These are phyloP conservation scores for Drymonia ruficornis DNA, from an alignment of 2,888 invertebrate species.

Conservation along the genomic window DNA sequence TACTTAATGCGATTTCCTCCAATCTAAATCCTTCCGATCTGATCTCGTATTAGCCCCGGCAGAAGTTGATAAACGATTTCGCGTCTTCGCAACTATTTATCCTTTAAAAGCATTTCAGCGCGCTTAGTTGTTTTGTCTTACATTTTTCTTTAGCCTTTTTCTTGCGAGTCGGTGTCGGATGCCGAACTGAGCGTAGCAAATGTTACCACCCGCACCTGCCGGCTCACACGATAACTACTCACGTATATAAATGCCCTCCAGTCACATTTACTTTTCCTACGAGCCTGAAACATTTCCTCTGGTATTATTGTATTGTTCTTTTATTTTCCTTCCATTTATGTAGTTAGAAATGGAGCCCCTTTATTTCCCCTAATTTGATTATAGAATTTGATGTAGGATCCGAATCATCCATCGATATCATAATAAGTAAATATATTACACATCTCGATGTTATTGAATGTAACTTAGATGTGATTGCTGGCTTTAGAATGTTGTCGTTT, in stretches of 20 bases:
- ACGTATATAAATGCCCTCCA: constrained; percentile 61
- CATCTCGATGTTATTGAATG: background rate
- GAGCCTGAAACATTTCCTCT: constrained; percentile 48
- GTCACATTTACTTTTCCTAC: constrained; percentile 62
- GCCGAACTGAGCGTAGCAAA: constrained; percentile 34
- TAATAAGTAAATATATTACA: background rate
- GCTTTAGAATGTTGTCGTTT: background rate
- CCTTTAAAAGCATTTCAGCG: constrained; percentile 28
- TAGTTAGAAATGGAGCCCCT: constrained; percentile 11
- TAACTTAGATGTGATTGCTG: background rate
- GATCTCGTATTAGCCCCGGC: constrained; percentile 27
- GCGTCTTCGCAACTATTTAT: constrained; percentile 40
- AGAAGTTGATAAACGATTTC: constrained; percentile 44
- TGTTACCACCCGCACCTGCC: constrained; percentile 65
- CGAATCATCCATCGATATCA: background rate
- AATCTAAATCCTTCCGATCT: constrained; percentile 20
- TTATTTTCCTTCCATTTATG: constrained; percentile 25
- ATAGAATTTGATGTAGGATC: background rate
- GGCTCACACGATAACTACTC: constrained; percentile 61
- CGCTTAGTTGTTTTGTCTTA: constrained; percentile 41
- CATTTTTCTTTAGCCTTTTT: constrained; percentile 59
- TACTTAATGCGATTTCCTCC: constrained; percentile 8
- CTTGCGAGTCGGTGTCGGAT: constrained; percentile 34
- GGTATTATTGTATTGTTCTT: constrained; percentile 50
- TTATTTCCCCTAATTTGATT: constrained; percentile 9